Evolutionary conservation across 2,888 invertebrate genomes (phyloP).

Genomic region (Heteropelma amictum): DNA sequence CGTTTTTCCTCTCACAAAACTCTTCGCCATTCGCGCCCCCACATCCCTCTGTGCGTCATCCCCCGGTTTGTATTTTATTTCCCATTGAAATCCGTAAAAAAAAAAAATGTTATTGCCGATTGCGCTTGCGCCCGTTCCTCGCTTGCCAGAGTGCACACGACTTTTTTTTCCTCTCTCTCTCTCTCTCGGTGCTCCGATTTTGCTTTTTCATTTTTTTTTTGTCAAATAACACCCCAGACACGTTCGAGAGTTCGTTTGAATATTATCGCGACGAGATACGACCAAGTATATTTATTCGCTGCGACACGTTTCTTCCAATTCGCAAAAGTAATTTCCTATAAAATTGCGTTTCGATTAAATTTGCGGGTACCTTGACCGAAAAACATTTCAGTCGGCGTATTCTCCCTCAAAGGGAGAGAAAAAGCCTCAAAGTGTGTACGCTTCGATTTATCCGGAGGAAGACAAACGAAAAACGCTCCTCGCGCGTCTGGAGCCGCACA

Average conservation of each 20-base stretch:
- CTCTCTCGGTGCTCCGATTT: neutral
- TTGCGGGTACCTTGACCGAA: no score
- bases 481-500: no score
- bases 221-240: constrained; percentile 28
- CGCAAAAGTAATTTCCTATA: no score
- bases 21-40: neutral
- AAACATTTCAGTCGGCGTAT: no score
- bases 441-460: no score
- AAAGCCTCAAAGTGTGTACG: no score
- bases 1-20: constrained; percentile 20
- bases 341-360: no score
- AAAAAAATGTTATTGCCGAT: constrained; percentile 42
- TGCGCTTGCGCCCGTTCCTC: constrained; percentile 4
- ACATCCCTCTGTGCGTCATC: neutral
- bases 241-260: constrained; percentile 27
- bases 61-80: constrained; percentile 44
- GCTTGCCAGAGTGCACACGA: neutral
- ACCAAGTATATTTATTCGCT: constrained; percentile 37
- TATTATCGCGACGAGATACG: constrained; percentile 22
- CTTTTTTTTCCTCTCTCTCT: neutral
- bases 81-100: constrained; percentile 19
- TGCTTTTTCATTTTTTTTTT: constrained; percentile 11
- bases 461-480: no score
- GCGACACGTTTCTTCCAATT: neutral
- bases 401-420: no score